A percentile compares a stretch with the other conserved stretches of the same genome.
Evolutionary conservation across 2,113 vertebrate species (phyloP).

Genomic region (Psophia crepitans): DNA sequence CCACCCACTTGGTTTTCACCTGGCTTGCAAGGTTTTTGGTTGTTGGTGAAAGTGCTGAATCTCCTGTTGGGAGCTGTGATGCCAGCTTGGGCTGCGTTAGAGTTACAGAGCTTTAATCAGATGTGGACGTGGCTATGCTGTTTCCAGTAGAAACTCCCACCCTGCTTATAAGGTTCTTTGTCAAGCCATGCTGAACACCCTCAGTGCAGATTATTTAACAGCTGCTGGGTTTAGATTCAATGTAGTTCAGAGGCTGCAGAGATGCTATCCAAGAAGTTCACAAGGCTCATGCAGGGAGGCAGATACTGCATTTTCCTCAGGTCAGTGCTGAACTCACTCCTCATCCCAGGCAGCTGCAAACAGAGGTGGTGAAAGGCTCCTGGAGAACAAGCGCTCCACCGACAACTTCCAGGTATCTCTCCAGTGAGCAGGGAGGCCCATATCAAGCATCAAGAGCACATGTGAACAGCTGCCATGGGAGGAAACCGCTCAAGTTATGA

Average conservation of each 20-base stretch:
- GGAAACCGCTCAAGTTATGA: not conserved
- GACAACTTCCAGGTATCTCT: constrained; percentile 28
- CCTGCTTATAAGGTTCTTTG: not conserved
- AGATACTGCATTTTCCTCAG: not conserved
- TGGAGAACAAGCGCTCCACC: not conserved
- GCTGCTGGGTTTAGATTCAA: not conserved
- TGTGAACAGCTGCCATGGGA: constrained; percentile 27
- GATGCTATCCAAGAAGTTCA: not conserved
- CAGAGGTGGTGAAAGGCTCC: constrained; percentile 18
- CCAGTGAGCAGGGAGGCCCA: not conserved
- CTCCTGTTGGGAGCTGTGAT: not conserved
- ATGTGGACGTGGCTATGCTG: not conserved
- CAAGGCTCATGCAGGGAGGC: not conserved
- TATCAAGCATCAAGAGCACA: constrained; percentile 13
- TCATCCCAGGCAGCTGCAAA: not conserved
- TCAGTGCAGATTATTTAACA: no score
- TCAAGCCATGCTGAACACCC: not conserved
- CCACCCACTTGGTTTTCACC: not conserved
- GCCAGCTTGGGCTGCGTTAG: not conserved
- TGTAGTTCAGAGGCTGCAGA: not conserved
- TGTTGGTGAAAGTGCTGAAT: not conserved
- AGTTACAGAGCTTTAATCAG: not conserved
- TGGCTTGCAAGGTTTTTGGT: not conserved
- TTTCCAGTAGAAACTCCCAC: not conserved
- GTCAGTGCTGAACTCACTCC: not conserved